These are phyloP conservation scores for Calliphora vomitoria DNA, from an alignment of 2,888 invertebrate genomes.

Conservation along the genomic window DNA sequence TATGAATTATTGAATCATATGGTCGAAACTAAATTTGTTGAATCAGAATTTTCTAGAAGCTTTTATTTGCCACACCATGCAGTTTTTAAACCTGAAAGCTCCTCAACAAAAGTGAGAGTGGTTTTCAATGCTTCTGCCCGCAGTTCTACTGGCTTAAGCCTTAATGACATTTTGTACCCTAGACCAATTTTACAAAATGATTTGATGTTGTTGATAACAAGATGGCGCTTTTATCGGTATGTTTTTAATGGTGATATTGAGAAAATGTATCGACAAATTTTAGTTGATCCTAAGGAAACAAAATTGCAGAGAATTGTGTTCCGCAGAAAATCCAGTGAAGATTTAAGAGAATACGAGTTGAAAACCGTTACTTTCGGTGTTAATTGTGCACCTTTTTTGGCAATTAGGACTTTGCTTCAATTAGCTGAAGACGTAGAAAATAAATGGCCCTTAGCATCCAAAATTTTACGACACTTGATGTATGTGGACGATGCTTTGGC, in stretches of 20 bases:
- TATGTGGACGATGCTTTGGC: conserved; percentile 42
- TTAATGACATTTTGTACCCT: conserved; percentile 22
- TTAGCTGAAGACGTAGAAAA: conserved; percentile 26
- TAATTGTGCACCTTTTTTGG: conserved; percentile 22
- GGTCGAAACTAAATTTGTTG: not conserved
- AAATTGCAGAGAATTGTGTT: conserved; percentile 13
- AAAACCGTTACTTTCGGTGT: conserved; percentile 16
- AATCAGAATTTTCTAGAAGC: not conserved
- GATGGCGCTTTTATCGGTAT: conserved; percentile 36
- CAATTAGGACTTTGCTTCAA: conserved; percentile 17
- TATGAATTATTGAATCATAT: not conserved
- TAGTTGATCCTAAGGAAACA: not conserved
- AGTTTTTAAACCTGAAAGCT: conserved; percentile 23
- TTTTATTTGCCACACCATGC: conserved; percentile 40
- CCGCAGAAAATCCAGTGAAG: not conserved
- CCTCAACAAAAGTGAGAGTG: conserved; percentile 20
- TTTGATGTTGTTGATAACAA: conserved; percentile 8
- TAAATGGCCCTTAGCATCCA: conserved; percentile 3
- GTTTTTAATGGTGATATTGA: conserved; percentile 51
- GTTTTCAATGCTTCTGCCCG: conserved; percentile 33
- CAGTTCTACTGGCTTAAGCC: not conserved
- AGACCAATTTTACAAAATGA: conserved; percentile 2
- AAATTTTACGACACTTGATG: conserved; percentile 19
- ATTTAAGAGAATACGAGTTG: not conserved
- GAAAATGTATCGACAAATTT: conserved; percentile 23